Evolutionary conservation across 2,797 vertebrate genomes (phyloP).

Genomic region (Alectoris magna): DNA sequence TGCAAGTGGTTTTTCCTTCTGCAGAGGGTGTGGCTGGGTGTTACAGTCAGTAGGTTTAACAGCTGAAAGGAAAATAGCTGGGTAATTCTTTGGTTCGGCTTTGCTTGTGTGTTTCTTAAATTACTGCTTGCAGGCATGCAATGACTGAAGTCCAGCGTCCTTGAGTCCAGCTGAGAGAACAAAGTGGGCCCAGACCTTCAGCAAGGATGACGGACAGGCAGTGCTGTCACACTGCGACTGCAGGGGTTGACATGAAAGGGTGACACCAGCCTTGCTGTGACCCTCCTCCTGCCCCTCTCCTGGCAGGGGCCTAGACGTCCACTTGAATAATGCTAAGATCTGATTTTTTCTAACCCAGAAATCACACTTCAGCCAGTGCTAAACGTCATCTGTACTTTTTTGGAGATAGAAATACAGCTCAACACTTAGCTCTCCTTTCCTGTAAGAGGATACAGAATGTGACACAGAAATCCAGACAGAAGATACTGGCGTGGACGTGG

Average conservation of each 20-base stretch:
- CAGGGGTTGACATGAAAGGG: background rate
- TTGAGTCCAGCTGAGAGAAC: background rate
- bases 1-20: conserved; percentile 39
- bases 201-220: background rate
- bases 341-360: conserved; percentile 33
- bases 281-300: conserved; percentile 3
- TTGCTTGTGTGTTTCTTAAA: conserved; percentile 26
- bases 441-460: background rate
- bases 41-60: conserved; percentile 27
- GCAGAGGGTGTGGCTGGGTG: conserved; percentile 11
- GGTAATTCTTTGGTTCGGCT: conserved; percentile 11
- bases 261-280: background rate
- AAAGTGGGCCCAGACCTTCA: background rate
- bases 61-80: conserved; percentile 39
- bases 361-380: background rate
- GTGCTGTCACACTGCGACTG: background rate
- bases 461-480: background rate
- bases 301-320: background rate
- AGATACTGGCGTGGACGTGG: conserved; percentile 28
- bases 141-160: background rate
- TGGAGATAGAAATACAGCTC: conserved; percentile 42
- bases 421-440: conserved; percentile 7
- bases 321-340: background rate
- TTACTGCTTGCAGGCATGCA: conserved; percentile 25
- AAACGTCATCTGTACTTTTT: conserved; percentile 8